A percentile compares a stretch with the other conserved stretches of the same genome.
These are phyloP conservation scores for Andrena praecox DNA, from an alignment of 2,888 invertebrate species.

Conservation along the genomic window DNA sequence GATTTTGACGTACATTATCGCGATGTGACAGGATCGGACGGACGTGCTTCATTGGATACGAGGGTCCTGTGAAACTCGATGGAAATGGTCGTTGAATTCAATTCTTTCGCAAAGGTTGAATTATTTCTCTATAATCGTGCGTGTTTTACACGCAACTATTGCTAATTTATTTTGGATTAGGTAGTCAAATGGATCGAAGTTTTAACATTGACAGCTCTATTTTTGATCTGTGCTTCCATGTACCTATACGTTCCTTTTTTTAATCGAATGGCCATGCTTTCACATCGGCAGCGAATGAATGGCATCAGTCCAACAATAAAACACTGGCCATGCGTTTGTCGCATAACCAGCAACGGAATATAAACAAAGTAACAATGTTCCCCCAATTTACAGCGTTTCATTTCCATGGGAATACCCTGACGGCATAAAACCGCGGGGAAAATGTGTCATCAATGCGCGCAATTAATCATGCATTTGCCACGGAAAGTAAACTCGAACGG, in stretches of 20 bases:
- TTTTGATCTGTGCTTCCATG: too few relatives aligned
- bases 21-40: neutral
- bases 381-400: conserved; percentile 11
- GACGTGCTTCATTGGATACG: conserved; percentile 8
- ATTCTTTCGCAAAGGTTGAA: neutral
- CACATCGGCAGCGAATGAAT: neutral
- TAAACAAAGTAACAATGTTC: conserved; percentile 5
- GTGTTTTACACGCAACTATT: neutral
- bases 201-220: too few relatives aligned
- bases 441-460: conserved; percentile 1
- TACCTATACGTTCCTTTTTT: neutral
- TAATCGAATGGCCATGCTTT: neutral
- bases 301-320: neutral
- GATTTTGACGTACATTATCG: conserved; percentile 53
- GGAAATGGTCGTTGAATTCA: neutral
- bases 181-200: too few relatives aligned
- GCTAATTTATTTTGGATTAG: too few relatives aligned
- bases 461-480: conserved; percentile 11
- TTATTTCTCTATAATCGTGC: neutral
- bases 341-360: neutral
- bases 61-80: neutral
- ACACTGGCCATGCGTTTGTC: neutral
- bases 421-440: neutral
- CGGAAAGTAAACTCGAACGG: neutral
- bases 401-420: neutral